Conservation (phyloP, 2,888 invertebrate genomes). For the Gerosis bhagava region DNA sequence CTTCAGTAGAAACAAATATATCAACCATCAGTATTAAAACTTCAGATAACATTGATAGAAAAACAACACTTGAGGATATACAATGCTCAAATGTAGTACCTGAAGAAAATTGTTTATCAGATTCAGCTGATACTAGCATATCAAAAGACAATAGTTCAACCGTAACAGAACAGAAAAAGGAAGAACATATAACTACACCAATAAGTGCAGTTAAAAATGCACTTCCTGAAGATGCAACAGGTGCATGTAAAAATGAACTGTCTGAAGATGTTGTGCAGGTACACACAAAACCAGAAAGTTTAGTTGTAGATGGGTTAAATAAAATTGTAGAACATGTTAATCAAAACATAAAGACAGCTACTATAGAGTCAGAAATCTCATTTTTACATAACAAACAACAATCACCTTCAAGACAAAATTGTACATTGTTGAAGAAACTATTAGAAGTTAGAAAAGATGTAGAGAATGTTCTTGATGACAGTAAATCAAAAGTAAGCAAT, state of each 20-base stretch:
- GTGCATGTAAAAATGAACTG: background rate
- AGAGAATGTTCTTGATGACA: slow-evolving; percentile 22
- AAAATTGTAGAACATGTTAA: slow-evolving; percentile 31
- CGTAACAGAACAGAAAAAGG: slow-evolving; percentile 7
- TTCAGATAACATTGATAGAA: slow-evolving; percentile 1
- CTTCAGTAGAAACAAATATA: no score
- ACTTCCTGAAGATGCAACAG: background rate
- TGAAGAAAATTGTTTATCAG: slow-evolving; percentile 3
- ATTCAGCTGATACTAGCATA: background rate
- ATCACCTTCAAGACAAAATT: slow-evolving; percentile 55
- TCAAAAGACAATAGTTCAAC: background rate
- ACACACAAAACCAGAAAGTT: background rate
- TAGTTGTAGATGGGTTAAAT: slow-evolving; percentile 11
- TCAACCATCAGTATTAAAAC: no score
- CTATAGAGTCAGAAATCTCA: slow-evolving; percentile 33
- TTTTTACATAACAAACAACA: slow-evolving; percentile 37
- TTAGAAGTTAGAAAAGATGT: slow-evolving; percentile 61
- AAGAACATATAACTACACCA: slow-evolving; percentile 4
- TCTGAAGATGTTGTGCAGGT: slow-evolving; percentile 1
- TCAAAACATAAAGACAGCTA: slow-evolving; percentile 27
- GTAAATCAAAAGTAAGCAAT: slow-evolving; percentile 28
- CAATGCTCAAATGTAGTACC: background rate
- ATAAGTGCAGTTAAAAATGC: slow-evolving; percentile 3
- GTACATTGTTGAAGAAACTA: slow-evolving; percentile 69
- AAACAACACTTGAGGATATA: background rate